phyloP scores from a whole-genome alignment of 2,113 vertebrate species.

The Oncorhynchus kisutch region DNA sequence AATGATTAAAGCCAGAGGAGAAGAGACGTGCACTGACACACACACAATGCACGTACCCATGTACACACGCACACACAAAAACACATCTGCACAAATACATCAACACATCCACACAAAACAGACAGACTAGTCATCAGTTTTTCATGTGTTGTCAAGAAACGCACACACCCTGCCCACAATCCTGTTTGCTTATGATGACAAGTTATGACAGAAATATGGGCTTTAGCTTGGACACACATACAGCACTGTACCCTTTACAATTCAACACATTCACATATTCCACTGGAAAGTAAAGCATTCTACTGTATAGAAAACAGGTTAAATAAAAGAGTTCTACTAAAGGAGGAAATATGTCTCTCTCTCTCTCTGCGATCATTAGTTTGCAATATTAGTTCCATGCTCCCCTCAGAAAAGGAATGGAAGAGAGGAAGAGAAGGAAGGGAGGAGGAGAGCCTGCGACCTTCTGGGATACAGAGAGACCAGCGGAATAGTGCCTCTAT shows the following conservation, averaged over 20 bases:
- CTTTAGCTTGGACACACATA: not conserved
- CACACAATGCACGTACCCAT: not conserved
- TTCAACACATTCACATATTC: too few relatives aligned
- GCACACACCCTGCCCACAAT: constrained; percentile 5
- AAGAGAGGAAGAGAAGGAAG: not conserved
- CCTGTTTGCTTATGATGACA: constrained; percentile 11
- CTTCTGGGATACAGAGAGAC: constrained; percentile 64
- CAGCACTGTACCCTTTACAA: constrained; percentile 4
- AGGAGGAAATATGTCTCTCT: too few relatives aligned
- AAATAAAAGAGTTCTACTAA: too few relatives aligned
- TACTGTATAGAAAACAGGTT: too few relatives aligned
- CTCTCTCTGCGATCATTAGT: not conserved
- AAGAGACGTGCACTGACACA: constrained; percentile 22
- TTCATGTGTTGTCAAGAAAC: constrained; percentile 59
- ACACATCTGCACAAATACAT: constrained; percentile 6
- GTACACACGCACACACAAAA: constrained; percentile 16
- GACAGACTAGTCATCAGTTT: constrained; percentile 47
- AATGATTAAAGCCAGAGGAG: constrained; percentile 69
- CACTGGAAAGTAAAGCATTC: too few relatives aligned
- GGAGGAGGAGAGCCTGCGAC: constrained; percentile 55
- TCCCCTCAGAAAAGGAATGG: constrained; percentile 53
- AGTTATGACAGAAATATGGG: constrained; percentile 4
- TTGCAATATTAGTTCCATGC: constrained; percentile 48
- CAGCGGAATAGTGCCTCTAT: constrained; percentile 53
- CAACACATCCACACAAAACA: not conserved